Percentiles rank a stretch among this genome's conserved stretches.
phyloP scores from a whole-genome alignment of 37 sponge, comb jelly and placozoan genomes.

The Eunapius fragilis region DNA sequence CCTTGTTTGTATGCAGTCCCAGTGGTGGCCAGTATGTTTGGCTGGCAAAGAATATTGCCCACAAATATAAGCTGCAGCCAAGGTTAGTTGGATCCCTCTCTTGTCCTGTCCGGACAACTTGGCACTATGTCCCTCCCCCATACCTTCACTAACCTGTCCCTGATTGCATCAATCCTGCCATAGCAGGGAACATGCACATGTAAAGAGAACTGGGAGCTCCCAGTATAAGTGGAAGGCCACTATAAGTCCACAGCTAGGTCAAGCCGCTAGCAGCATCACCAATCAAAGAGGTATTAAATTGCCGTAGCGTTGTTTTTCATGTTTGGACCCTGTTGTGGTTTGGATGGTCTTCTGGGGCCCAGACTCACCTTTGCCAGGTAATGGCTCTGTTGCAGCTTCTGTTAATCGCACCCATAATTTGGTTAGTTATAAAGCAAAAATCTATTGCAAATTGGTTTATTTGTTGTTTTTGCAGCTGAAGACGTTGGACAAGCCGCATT shows the following conservation, averaged over 20 bases:
- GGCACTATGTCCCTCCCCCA: not conserved
- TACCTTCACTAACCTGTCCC: not conserved
- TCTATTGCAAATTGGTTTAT: not conserved
- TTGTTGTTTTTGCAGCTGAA: not conserved
- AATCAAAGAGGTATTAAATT: not conserved
- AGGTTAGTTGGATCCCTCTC: not conserved
- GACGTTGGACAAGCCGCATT: not conserved
- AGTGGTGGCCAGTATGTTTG: not conserved
- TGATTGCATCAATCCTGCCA: not conserved
- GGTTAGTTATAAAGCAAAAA: not conserved
- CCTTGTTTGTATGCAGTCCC: not conserved
- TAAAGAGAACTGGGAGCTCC: not conserved
- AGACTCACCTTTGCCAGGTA: no score
- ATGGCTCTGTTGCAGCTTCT: not conserved
- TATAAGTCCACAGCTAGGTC: not conserved
- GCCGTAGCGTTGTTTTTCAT: not conserved
- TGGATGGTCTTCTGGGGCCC: not conserved
- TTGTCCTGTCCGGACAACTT: no score
- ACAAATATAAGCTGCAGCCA: not conserved
- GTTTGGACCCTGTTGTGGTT: no score
- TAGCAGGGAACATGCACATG: not conserved
- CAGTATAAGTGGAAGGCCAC: not conserved
- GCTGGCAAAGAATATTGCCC: not conserved
- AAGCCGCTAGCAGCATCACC: not conserved
- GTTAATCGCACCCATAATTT: not conserved